Evolutionary conservation across 2,797 vertebrate species (phyloP), one percentile per base, ranked within the genome.

Genomic region (Acanthurus lineatus): DNA sequence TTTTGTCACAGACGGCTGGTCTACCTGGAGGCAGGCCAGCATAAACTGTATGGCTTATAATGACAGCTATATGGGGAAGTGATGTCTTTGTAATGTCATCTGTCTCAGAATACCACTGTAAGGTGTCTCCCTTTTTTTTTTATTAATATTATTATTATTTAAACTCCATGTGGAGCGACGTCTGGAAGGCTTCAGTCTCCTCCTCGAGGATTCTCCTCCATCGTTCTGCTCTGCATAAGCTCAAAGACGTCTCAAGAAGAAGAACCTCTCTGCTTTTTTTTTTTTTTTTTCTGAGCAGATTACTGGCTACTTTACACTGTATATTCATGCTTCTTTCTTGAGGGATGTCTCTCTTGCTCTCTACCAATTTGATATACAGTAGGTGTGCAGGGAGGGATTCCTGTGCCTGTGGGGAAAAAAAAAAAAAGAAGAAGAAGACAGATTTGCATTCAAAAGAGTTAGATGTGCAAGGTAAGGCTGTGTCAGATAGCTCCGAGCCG

Each of bases 361-460:
- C 59, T 61, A 48, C 58, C 78, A 49, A 44, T 85, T 68, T 83
- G 76, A 86, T 60, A 63, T 73, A 74, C 67, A 69, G 65, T 73
- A 47, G 72, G 48, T 44, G 51, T 44, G 49, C 58, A 51, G 32
- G 71, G 35, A 79, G 76, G 75, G 74, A 83, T 80, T 85, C 86
- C 45, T 64, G 38, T 45, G 59, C 77, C 82, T 42, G 28, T 1
- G 25, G 68, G 78, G 77, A 84, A 88, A 88, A 84, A 77, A 5
- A 32, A 32, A 32, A 32, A 32, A 32, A 32, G 4, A 32, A 32
- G 28, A 32, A 25, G 25, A 32, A 78, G 44, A 6, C 49, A 40
- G 61, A 90, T 93, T 90, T 88, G 82, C 86, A 92, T 89, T 85
- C 88, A 76, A 91, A 87, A 91, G 90, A 38, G 66, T 17, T 9